Percentiles rank a stretch among this genome's conserved stretches.
Evolutionary conservation across 2,113 vertebrate species (phyloP).

Genomic region (Megaleporinus macrocephalus): DNA sequence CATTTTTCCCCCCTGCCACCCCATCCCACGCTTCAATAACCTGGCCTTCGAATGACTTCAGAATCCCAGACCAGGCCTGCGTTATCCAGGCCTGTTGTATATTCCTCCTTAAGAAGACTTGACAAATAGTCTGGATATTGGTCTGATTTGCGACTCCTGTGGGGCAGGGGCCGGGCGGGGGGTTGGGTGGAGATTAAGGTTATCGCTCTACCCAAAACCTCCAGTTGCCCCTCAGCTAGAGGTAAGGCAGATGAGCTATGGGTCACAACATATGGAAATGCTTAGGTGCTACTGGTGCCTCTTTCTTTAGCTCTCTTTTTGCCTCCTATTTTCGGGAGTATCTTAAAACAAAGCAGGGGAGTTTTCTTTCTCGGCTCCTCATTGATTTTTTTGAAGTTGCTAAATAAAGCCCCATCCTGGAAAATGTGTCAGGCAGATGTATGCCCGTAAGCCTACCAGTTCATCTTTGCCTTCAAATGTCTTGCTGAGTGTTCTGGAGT

Average conservation of each 20-base stretch:
- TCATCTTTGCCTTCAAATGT: background rate
- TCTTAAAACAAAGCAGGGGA: background rate
- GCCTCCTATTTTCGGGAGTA: background rate
- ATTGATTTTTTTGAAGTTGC: background rate
- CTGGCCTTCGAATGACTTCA: slow-evolving; percentile 27
- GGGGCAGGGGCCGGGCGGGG: background rate
- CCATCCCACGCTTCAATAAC: slow-evolving; percentile 1
- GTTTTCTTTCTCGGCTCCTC: background rate
- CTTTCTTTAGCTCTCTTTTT: too few species aligned
- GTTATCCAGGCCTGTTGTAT: slow-evolving; percentile 47
- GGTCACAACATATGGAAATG: slow-evolving; percentile 41
- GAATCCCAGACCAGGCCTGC: slow-evolving; percentile 42
- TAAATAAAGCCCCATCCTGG: background rate
- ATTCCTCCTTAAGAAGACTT: slow-evolving; percentile 48
- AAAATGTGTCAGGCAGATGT: background rate
- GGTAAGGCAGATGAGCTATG: slow-evolving; percentile 36
- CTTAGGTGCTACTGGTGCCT: slow-evolving; percentile 30
- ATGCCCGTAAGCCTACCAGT: background rate
- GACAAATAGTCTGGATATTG: slow-evolving; percentile 52
- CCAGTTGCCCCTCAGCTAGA: slow-evolving; percentile 37
- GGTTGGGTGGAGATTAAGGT: background rate
- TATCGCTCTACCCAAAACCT: slow-evolving; percentile 35
- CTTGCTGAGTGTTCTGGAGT: background rate
- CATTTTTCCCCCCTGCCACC: background rate
- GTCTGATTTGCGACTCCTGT: slow-evolving; percentile 52